Conservation (phyloP, 2,888 invertebrate species). For the Mythimna ferrago region DNA sequence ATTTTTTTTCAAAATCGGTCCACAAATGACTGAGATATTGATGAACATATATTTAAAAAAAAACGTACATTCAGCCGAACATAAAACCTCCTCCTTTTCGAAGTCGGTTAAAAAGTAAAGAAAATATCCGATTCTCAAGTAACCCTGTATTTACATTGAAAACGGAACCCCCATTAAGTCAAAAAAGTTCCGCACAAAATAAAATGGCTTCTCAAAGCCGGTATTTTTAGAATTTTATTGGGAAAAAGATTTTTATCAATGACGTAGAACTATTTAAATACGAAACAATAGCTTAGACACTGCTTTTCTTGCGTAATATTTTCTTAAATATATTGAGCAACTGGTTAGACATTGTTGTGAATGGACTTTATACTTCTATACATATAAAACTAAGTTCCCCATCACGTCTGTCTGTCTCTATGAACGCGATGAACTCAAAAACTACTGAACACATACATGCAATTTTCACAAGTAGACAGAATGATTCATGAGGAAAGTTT, state of each 20-base stretch:
- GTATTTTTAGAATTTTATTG: constrained; percentile 19
- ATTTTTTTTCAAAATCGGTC: no score
- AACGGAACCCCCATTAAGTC: constrained; percentile 20
- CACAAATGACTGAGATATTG: no score
- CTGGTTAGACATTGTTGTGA: neutral
- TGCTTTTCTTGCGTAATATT: neutral
- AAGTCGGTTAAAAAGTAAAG: neutral
- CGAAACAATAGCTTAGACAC: neutral
- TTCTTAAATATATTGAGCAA: neutral
- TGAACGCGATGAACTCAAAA: no score
- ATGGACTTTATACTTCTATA: neutral
- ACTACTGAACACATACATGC: no score
- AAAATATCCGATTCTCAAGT: constrained; percentile 18
- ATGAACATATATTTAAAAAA: no score
- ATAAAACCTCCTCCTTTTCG: no score
- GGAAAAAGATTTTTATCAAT: constrained; percentile 10
- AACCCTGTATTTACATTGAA: constrained; percentile 37
- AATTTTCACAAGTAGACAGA: no score
- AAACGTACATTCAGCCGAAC: no score
- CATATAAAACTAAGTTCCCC: no score
- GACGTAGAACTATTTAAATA: neutral
- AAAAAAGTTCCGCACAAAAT: constrained; percentile 33
- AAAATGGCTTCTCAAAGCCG: constrained; percentile 29
- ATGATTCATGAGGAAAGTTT: no score
- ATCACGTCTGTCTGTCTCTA: no score